Percentiles rank a stretch among this genome's conserved stretches.
Conservation (phyloP, 2,113 vertebrate species). For the Ondatra zibethicus region DNA sequence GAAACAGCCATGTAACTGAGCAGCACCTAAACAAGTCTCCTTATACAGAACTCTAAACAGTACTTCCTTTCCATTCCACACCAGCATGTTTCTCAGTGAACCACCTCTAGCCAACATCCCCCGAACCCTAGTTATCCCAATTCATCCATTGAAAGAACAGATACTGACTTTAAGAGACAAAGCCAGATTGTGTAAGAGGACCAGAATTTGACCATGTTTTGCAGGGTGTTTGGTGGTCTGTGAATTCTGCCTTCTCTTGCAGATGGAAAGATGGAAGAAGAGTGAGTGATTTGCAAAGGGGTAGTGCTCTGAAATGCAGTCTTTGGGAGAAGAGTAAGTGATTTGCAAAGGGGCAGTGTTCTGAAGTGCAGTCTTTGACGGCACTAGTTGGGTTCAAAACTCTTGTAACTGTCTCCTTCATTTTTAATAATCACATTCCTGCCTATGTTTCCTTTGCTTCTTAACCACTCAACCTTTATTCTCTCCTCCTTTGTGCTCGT, state of each 20-base stretch:
- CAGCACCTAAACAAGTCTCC: neutral
- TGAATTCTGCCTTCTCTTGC: neutral
- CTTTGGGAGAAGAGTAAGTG: too few species aligned
- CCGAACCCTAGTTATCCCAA: neutral
- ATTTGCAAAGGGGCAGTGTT: neutral
- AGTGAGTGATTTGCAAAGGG: neutral
- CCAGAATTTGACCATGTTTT: neutral
- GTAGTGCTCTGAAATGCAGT: neutral
- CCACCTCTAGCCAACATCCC: neutral
- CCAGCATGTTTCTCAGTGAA: neutral
- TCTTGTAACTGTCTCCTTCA: neutral
- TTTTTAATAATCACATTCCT: neutral
- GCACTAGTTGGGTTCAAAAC: neutral
- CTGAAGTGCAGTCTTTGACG: neutral
- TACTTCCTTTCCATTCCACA: neutral
- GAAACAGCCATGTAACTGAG: neutral
- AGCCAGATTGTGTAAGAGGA: neutral
- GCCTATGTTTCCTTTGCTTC: neutral
- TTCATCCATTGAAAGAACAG: neutral
- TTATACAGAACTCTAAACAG: neutral
- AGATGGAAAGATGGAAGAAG: neutral
- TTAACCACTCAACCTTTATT: accelerated
- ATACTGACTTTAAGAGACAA: neutral
- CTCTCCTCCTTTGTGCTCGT: neutral
- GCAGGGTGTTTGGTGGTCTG: neutral